Base-by-base conservation (phyloP, 2,797 vertebrate species). In the Sebastes cheni region DNA sequence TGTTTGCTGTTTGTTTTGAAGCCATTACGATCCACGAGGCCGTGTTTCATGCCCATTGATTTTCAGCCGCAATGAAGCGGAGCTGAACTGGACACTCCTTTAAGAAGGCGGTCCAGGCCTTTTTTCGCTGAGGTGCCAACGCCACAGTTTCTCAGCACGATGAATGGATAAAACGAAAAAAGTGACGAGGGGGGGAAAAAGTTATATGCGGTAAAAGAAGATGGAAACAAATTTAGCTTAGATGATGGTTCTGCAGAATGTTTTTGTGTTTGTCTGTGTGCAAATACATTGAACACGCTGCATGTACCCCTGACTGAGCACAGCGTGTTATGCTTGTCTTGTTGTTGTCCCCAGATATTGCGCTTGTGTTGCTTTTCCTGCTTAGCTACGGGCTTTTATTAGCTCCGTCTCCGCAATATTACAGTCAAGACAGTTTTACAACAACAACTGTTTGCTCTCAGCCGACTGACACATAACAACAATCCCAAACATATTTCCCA, bases 371-470 rank as follows among this genome's bases (percentile, higher is more conserved):
- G 66, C 66, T 66, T 79, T 55, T 72, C 34, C 55, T 73, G 71
- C 77, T 85, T 52, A 55, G n/a, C 36, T 79, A 50, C 0, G 1
- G 16, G 11, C 25, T 88, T 86, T 71, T 79, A 77, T 77, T 78
- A 72, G 52, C 52, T 86, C 66, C 56, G 23, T 78, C 75, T 50
- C 72, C 27, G 36, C 67, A 88, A 72, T 73, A 75, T 75, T 71
- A 78, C 71, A 80, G 77, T 87, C 69, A 83, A 84, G 75, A 84
- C 46, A 61, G 22, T 72, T 86, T 82, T 82, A 82, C 66, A 75
- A 80, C 80, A 70, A 58, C 55, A 29, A 76, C 32, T 75, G 66
- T 90, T 86, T 91, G 72, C 86, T 78, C 65, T 67, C 5, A 4
- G n/a, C 39, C 52, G 34, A 66, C 25, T 67, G 32, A 80, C 58